Base-by-base conservation (phyloP, 2,888 invertebrate species). In the Spilarctia lutea region DNA sequence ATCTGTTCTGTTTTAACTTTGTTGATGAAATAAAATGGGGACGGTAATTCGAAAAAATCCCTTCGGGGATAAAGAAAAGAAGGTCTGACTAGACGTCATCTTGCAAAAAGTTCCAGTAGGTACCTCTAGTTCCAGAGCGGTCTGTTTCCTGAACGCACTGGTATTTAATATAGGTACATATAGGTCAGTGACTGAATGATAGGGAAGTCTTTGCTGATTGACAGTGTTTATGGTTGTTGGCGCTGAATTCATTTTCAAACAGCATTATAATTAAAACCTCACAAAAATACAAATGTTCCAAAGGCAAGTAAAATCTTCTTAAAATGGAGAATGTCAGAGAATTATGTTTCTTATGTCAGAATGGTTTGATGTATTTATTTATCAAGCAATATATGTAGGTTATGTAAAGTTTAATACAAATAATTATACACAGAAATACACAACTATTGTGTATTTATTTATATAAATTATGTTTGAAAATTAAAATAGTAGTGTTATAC, bases 401-500 rank as follows among this genome's bases (percentile, higher is more conserved):
- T 75, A 82, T 68, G 77, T 80, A 73, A 67, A 76, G 68, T 16
- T 71, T 65, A 67, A 70, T 73, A 75, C 75, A 76, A 73, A 27
- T 68, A 24, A 16, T 72, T 71, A 45, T 71, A 48, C 72, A 74
- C 63, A 48, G 71, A 74, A 67, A 71, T 66, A 73, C 70, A 72
- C 63, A 65, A 27, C 27, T 68, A 73, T 67, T 71, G 69, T 65
- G 75, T 73, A 77, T 73, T 79, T 72, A 63, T 68, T 65, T 72
- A 76, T 68, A 74, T 68, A 73, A 80, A 86, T 83, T 81, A 89
- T 88, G 90, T 71, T 83, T 69, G 80, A 83, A 78, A 80, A 73
- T 71, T 86, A 72, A 83, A 77, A 72, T 76, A 72, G 69, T 69
- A 16, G 24, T 70, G 39, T 68, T 73, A 67, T 77, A 72, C 67